Base-by-base conservation (phyloP, 2,797 vertebrate species). In the Naso thynnoides region DNA sequence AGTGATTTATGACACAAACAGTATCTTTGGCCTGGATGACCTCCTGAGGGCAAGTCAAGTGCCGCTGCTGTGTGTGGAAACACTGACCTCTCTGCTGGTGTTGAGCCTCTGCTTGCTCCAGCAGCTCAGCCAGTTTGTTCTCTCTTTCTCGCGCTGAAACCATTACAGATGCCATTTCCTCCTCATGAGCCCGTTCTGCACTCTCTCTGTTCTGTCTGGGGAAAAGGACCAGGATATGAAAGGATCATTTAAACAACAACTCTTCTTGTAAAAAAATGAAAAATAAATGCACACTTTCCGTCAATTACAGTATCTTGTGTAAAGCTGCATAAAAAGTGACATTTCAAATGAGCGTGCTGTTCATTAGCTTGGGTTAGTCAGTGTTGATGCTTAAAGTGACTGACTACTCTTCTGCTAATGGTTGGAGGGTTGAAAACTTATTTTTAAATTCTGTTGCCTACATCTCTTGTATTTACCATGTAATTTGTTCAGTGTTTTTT, bases 91-190 rank as follows among this genome's bases (percentile, higher is more conserved):
- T 95, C 93, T 89, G 94, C 93, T 96, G 95, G 93, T 97, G 95
- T 93, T 96, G 94, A 86, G 95, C 90, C 88, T 98, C 96, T 83
- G 94, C 95, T 94, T 95, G 95, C 94, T 95, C 92, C 91, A 98
- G 95, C 94, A 95, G 95, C 92, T 86, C 94, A 88, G 92, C 92
- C 93, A 98, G 94, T 94, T 96, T 95, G 86, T 90, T 90, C 94
- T 97, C 95, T 82, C 93, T 94, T 84, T 94, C 95, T 91, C 92
- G 95, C 67, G 95, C 95, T 88, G 96, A 93, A 85, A 94, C 91
- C 91, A 93, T 94, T 89, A 75, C 92, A 76, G 95, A 94, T 65
- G 94, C 94, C 91, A 95, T 94, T 90, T 96, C 92, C 67, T 94
- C 96, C 60, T 89, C 90, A 58, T 94, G 83, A 89, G 93, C 94